Conservation (phyloP, 64 coral and sea anemone species). For the Exaiptasia diaphana region DNA sequence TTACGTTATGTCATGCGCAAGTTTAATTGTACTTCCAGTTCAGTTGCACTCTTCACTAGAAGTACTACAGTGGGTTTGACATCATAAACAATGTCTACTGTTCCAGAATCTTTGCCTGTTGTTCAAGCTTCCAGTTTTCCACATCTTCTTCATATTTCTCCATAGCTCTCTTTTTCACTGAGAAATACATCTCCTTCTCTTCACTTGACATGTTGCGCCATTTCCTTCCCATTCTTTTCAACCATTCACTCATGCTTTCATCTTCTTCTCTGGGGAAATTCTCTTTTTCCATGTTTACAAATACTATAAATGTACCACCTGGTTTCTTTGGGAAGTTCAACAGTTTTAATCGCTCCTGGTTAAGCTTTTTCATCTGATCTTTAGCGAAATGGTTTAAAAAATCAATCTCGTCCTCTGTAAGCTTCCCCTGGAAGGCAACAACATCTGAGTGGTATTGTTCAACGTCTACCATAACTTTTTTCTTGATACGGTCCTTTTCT, state of each 20-base stretch:
- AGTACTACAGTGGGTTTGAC: too few species aligned
- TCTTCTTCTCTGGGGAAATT: constrained; percentile 35
- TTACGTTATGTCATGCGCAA: too few species aligned
- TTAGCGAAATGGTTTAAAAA: constrained; percentile 41
- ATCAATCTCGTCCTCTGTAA: constrained; percentile 51
- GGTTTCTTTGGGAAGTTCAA: constrained; percentile 65
- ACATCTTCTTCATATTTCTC: constrained; percentile 50
- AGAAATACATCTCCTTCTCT: constrained; percentile 14
- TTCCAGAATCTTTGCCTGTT: constrained; percentile 2
- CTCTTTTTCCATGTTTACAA: constrained; percentile 43
- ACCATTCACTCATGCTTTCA: constrained; percentile 54
- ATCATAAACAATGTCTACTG: too few species aligned
- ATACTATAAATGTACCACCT: constrained; percentile 42
- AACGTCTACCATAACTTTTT: not conserved
- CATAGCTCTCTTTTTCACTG: constrained; percentile 1
- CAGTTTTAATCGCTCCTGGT: constrained; percentile 48
- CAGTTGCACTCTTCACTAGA: too few species aligned
- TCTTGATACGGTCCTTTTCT: constrained; percentile 15
- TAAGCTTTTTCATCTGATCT: constrained; percentile 41
- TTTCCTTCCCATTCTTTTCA: constrained; percentile 34
- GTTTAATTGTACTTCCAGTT: too few species aligned
- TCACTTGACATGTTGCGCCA: constrained; percentile 38
- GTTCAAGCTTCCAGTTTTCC: constrained; percentile 36
- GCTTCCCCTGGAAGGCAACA: constrained; percentile 35
- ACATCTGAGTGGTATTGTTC: constrained; percentile 42